These are phyloP conservation scores for Matsumurasca onukii DNA, from an alignment of 1,140 invertebrate genomes.

Conservation along the genomic window DNA sequence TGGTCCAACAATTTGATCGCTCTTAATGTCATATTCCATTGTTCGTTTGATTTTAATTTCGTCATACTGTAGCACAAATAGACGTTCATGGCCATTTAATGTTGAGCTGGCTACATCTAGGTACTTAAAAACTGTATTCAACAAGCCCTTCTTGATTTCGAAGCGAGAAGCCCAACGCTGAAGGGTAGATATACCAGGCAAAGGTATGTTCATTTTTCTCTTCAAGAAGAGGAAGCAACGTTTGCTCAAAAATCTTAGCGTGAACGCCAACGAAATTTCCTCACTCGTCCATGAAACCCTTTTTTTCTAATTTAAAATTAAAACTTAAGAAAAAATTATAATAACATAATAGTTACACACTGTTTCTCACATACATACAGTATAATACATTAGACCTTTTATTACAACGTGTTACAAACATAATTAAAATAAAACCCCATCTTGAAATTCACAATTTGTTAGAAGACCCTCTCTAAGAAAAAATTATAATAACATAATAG, in stretches of 20 bases:
- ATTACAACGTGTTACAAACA: too few species aligned
- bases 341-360: too few species aligned
- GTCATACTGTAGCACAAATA: constrained; percentile 21
- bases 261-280: constrained; percentile 28
- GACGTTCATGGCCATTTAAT: constrained; percentile 17
- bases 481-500: too few species aligned
- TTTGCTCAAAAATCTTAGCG: constrained; percentile 31
- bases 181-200: constrained; percentile 28
- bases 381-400: too few species aligned
- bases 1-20: constrained; percentile 21
- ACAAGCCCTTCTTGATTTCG: background rate
- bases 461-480: too few species aligned
- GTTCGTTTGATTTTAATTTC: constrained; percentile 6
- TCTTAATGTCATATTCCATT: constrained; percentile 21
- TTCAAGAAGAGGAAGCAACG: constrained; percentile 24
- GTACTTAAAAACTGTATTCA: constrained; percentile 23
- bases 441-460: too few species aligned
- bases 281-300: too few species aligned
- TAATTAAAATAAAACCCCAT: too few species aligned
- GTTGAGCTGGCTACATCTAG: constrained; percentile 20
- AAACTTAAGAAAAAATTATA: too few species aligned
- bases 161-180: constrained; percentile 4
- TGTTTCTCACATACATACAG: too few species aligned
- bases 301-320: too few species aligned
- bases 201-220: constrained; percentile 22